These are phyloP conservation scores for Monochamus saltuarius DNA, from an alignment of 1,140 invertebrate genomes.

Conservation along the genomic window DNA sequence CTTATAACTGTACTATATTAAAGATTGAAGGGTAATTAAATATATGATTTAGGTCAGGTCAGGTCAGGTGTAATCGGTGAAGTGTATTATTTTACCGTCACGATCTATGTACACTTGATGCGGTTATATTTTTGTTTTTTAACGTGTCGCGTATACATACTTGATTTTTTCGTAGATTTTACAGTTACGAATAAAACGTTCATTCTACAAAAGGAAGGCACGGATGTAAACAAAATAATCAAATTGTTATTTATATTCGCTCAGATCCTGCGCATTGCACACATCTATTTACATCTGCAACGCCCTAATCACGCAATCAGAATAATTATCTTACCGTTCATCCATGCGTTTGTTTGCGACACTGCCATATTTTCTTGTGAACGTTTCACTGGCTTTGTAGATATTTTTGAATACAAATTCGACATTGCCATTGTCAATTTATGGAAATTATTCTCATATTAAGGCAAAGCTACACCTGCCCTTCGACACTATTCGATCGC, in stretches of 20 bases:
- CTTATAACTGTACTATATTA: too few species aligned
- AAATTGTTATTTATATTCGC: too few species aligned
- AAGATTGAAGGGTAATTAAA: too few species aligned
- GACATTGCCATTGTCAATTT: slow-evolving; percentile 62
- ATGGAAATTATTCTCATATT: background rate
- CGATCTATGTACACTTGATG: too few species aligned
- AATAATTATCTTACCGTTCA: slow-evolving; percentile 68
- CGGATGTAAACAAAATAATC: too few species aligned
- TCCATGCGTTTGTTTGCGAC: slow-evolving; percentile 78
- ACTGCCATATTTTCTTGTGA: slow-evolving; percentile 71
- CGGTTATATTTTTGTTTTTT: too few species aligned
- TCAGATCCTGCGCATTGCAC: background rate
- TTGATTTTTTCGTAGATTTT: slow-evolving; percentile 1
- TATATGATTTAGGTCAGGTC: too few species aligned
- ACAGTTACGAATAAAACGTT: slow-evolving; percentile 3
- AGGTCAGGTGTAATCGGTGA: too few species aligned
- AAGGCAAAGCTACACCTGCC: slow-evolving; percentile 12
- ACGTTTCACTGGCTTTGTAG: slow-evolving; percentile 67
- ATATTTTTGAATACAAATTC: slow-evolving; percentile 72
- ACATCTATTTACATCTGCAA: background rate
- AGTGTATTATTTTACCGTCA: too few species aligned
- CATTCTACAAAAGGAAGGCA: background rate
- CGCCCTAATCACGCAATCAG: too few species aligned
- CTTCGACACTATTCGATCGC: slow-evolving; percentile 20
- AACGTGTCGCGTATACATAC: too few species aligned